Conservation (phyloP, 2,113 vertebrate genomes). For the Sarotherodon lohbergeri region DNA sequence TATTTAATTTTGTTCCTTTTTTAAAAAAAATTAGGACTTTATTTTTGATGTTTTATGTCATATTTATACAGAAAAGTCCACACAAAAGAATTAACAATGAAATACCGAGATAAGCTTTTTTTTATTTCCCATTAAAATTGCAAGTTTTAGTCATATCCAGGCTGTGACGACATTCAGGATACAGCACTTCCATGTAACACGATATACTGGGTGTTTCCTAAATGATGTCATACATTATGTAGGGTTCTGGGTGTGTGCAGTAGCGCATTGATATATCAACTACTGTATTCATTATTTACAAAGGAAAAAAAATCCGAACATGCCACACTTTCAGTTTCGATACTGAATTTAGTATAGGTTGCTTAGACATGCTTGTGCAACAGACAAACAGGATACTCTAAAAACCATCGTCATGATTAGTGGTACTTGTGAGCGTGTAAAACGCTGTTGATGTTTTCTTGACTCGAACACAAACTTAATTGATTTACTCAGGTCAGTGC, state of each 20-base stretch:
- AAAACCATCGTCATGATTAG: neutral
- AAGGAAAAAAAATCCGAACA: neutral
- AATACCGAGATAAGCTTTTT: neutral
- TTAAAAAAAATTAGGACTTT: neutral
- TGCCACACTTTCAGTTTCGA: neutral
- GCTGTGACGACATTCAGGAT: neutral
- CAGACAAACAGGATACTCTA: neutral
- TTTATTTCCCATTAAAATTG: neutral
- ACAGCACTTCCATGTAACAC: neutral
- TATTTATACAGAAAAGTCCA: neutral
- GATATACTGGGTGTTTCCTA: neutral
- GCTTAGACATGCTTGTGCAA: neutral
- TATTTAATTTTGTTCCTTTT: neutral
- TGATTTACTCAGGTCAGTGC: neutral
- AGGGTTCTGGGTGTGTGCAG: neutral
- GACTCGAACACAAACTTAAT: neutral
- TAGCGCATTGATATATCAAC: neutral
- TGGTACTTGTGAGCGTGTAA: neutral
- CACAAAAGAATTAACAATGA: neutral
- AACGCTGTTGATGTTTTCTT: neutral
- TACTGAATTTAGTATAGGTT: neutral
- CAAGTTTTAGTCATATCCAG: neutral
- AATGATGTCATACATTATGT: neutral
- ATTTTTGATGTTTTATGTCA: neutral
- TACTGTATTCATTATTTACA: neutral